Conservation (phyloP, 2,113 vertebrate species). For the Stigmatopora argus region DNA sequence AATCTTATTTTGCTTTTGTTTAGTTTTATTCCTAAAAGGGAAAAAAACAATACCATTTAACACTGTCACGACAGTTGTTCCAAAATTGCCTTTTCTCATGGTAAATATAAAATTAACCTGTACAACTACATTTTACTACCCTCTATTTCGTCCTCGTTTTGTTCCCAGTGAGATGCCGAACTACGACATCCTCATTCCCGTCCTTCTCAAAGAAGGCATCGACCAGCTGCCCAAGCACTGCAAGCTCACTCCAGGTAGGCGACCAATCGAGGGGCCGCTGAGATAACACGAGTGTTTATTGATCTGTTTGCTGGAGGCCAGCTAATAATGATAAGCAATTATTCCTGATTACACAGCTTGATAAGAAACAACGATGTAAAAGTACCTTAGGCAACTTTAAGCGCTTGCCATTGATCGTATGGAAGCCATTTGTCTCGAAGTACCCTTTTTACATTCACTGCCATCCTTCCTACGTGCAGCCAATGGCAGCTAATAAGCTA, state of each 20-base stretch:
- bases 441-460: too few relatives aligned
- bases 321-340: neutral
- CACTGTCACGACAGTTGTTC: too few relatives aligned
- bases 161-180: constrained; percentile 82
- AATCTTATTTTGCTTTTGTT: too few relatives aligned
- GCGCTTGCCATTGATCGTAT: neutral
- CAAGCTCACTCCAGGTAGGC: constrained; percentile 84
- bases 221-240: constrained; percentile 81
- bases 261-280: constrained; percentile 13
- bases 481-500: too few relatives aligned
- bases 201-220: constrained; percentile 80
- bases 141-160: neutral
- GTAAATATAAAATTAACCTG: too few relatives aligned
- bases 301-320: neutral
- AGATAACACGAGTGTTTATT: constrained; percentile 1
- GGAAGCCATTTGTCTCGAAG: neutral
- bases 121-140: too few relatives aligned
- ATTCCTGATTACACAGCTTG: neutral
- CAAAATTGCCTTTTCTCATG: too few relatives aligned
- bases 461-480: too few relatives aligned
- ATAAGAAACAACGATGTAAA: neutral
- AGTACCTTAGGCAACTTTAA: neutral
- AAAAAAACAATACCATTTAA: too few relatives aligned
- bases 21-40: too few relatives aligned
- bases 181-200: constrained; percentile 77